phyloP scores from a whole-genome alignment of 2,113 vertebrate genomes.

The Podocnemis expansa region DNA sequence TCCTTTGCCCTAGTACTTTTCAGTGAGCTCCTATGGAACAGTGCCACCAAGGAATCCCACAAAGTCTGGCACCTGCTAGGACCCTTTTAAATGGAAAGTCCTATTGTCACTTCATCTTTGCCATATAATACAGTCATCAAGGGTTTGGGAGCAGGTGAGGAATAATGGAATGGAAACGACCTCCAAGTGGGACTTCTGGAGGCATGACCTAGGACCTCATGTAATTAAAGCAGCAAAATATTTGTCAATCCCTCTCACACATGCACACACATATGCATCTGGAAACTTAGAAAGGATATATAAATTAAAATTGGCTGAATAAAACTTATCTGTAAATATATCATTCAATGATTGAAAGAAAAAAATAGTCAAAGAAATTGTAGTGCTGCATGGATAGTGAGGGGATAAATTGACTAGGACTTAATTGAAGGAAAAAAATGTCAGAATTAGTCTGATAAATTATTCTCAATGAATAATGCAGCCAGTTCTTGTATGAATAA shows the following conservation, averaged over 20 bases:
- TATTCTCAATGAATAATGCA: background rate
- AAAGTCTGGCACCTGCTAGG: background rate
- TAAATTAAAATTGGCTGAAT: background rate
- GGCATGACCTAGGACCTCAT: background rate
- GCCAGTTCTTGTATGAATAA: background rate
- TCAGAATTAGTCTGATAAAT: background rate
- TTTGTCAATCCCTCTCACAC: background rate
- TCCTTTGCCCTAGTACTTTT: background rate
- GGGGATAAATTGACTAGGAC: background rate
- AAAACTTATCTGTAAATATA: background rate
- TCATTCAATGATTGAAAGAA: background rate
- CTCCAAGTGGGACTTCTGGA: background rate
- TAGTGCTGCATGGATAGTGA: background rate
- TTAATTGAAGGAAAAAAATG: background rate
- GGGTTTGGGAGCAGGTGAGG: background rate
- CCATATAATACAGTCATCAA: background rate
- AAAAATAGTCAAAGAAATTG: background rate
- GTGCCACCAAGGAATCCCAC: background rate
- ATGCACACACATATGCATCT: background rate
- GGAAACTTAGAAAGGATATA: background rate
- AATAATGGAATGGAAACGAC: background rate
- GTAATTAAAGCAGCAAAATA: slow-evolving; percentile 4
- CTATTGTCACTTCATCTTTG: fast-evolving
- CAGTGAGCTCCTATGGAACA: background rate
- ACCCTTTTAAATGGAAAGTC: background rate